Evolutionary conservation across 2,888 invertebrate genomes (phyloP).

Genomic region (Dolichomitus sp.): DNA sequence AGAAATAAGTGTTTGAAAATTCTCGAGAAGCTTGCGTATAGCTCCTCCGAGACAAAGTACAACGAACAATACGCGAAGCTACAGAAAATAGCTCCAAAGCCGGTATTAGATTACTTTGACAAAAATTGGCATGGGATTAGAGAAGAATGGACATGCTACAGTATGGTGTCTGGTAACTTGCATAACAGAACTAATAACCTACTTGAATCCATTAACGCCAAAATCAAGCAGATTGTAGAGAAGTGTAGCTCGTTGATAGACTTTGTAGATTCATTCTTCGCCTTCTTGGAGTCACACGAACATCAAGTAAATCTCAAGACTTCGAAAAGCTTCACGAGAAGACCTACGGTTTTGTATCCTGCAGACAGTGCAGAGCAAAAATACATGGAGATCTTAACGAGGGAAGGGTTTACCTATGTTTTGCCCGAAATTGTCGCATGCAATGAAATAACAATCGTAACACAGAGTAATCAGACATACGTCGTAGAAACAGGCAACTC

Average conservation of each 20-base stretch:
- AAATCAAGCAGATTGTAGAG: conserved; percentile 56
- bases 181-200: conserved; percentile 66
- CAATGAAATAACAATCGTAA: not conserved
- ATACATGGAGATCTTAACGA: not conserved
- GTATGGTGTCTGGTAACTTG: conserved; percentile 54
- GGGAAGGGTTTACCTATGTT: conserved; percentile 4
- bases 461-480: not conserved
- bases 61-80: conserved; percentile 39
- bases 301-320: conserved; percentile 9
- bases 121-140: conserved; percentile 66
- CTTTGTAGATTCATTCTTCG: conserved; percentile 16
- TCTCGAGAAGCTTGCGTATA: conserved; percentile 46
- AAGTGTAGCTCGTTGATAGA: conserved; percentile 30
- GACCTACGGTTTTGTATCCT: not conserved
- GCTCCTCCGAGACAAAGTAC: conserved; percentile 46
- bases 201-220: conserved; percentile 58
- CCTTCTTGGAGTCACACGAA: conserved; percentile 4
- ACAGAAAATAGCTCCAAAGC: conserved; percentile 33
- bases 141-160: conserved; percentile 66
- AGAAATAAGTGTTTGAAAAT: conserved; percentile 26
- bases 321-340: conserved; percentile 7
- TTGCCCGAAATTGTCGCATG: not conserved
- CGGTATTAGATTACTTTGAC: conserved; percentile 61
- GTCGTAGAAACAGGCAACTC: not conserved
- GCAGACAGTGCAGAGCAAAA: not conserved